Base-by-base conservation (phyloP, 2,888 invertebrate species). In the Dryadula phaetusa region DNA sequence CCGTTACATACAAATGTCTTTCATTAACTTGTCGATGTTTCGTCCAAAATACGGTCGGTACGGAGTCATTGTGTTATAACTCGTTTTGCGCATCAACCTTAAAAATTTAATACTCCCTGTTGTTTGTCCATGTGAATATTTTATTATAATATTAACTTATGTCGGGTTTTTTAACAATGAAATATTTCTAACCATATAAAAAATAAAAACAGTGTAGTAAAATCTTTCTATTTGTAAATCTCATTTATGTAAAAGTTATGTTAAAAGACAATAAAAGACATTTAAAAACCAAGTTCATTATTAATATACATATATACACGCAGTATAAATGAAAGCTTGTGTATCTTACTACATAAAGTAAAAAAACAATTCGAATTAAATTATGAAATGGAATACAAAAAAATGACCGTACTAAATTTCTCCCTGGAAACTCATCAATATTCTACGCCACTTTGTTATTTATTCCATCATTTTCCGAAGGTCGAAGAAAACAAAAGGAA, bases 1-100 rank as follows among this genome's bases (percentile, higher is more conserved):
- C 87, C 85, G 88, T 88, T 88, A 90, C 91, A 92, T 92, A 91
- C 90, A 91, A 91, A 92, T 92, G 92, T 81, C 85, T 88, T 87
- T 91, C 90, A 92, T 92, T 92, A 92, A 86, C 85, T 87, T 82
- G 83, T 85, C 85, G 82, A 85, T 86, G 88, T 84, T 89, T 77
- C 84, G 85, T 83, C 88, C 82, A 80, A 87, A 86, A 86, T 83
- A 79, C 81, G 73, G 74, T 71, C 49, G 49, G 63, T 64, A 62
- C 44, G 77, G 34, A 62, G 66, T 83, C 76, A 82, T 83, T 87
- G 82, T 84, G 81, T 81, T 87, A 83, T 78, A 82, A 87, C 76
- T 79, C 78, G 80, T 82, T 79, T 82, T 76, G 74, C 74, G 72
- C 72, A 72, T 72, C 72, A 63, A 58, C 74, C 66, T 77, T 75